Conservation (phyloP, 2,113 vertebrate species). For the Australoheros scitulus region DNA sequence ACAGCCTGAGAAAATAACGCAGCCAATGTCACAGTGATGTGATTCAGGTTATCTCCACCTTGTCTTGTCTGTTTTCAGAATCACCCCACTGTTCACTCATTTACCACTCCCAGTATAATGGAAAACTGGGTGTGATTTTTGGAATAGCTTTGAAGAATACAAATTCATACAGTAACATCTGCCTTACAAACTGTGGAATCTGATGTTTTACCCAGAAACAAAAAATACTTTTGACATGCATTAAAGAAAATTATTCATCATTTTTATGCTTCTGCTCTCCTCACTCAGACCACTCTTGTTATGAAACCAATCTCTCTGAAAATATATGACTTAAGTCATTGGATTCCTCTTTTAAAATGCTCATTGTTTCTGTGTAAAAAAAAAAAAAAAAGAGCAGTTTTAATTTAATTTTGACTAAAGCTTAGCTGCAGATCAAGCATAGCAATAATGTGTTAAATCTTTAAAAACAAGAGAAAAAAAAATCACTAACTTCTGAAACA, state of each 20-base stretch:
- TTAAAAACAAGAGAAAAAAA: neutral
- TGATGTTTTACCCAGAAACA: neutral
- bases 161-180: neutral
- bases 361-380: neutral
- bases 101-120: neutral
- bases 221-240: neutral
- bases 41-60: neutral
- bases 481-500: neutral
- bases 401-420: neutral
- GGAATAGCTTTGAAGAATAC: neutral
- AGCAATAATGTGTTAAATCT: neutral
- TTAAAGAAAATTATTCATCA: neutral
- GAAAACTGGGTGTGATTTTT: neutral
- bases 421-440: neutral
- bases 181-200: neutral
- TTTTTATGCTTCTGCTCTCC: neutral
- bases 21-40: neutral
- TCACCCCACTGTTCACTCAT: neutral
- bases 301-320: neutral
- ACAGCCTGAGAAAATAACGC: neutral
- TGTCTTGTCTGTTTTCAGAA: neutral
- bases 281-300: neutral
- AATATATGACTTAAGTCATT: neutral
- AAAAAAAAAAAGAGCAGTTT: neutral
- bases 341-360: neutral